These are phyloP conservation scores for Andricus quercusramuli DNA, from an alignment of 2,888 invertebrate species.

Conservation along the genomic window DNA sequence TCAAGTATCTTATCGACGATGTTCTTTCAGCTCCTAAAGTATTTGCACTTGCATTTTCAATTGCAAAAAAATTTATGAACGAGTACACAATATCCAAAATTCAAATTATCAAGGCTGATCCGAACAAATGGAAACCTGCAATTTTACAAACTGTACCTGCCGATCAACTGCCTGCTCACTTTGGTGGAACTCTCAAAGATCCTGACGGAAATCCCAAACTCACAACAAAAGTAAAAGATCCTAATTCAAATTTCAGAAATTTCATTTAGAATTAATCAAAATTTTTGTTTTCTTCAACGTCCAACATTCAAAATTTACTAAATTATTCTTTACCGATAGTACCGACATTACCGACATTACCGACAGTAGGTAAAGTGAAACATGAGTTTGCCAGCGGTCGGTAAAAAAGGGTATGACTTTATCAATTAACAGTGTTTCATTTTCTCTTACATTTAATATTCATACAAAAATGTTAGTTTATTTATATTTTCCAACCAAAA, in stretches of 20 bases:
- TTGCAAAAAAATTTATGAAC: slow-evolving; percentile 92
- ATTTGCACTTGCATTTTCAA: slow-evolving; percentile 91
- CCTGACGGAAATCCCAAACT: slow-evolving; percentile 88
- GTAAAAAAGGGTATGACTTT: too few species aligned
- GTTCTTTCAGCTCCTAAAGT: slow-evolving; percentile 88
- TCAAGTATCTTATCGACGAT: neutral
- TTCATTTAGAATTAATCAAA: neutral
- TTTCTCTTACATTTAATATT: too few species aligned
- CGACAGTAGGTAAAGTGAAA: too few species aligned
- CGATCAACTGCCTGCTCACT: slow-evolving; percentile 87
- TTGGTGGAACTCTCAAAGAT: slow-evolving; percentile 88
- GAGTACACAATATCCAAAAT: slow-evolving; percentile 95
- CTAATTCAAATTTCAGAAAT: slow-evolving; percentile 77
- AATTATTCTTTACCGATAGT: too few species aligned
- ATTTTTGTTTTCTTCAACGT: too few species aligned
- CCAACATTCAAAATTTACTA: too few species aligned
- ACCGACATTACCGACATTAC: too few species aligned
- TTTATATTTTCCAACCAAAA: too few species aligned
- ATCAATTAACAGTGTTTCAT: too few species aligned
- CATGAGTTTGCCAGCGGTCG: too few species aligned
- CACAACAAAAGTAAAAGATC: slow-evolving; percentile 82
- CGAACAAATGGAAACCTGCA: slow-evolving; percentile 88
- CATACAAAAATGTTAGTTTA: too few species aligned
- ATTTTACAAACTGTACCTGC: slow-evolving; percentile 83
- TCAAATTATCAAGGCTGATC: slow-evolving; percentile 88